Base-by-base conservation (phyloP, 1,140 invertebrate species). In the Temnothorax longispinosus region DNA sequence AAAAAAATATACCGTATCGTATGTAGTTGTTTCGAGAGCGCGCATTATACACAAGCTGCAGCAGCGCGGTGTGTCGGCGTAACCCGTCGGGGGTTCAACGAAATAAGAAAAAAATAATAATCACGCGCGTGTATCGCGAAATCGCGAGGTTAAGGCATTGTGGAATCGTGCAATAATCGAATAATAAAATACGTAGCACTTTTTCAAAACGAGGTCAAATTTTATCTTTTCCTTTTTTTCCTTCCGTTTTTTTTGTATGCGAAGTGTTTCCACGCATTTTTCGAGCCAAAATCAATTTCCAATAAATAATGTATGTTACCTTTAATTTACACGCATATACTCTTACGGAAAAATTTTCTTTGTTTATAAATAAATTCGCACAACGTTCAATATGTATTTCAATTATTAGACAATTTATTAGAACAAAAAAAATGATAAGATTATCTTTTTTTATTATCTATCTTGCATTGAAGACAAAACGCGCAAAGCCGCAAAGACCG, bases 91-190 rank as follows among this genome's bases (percentile, higher is more conserved):
- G 27, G 27, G 15, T 60, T 72, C 27, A 74, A 72, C 27, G 52
- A 74, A 82, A 84, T 64, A 74, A 84, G 41, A 84, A 69, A 38
- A 84, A 72, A 82, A 75, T 47, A 74, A 44, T 67, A 75, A 84
- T 62, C 65, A 27, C n/a, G 21, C 6, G 38, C 6, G 38, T 74
- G 54, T 82, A 74, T 74, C 80, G 38, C 18, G 32, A 47, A 82
- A 58, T 82, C 18, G 67, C 47, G 41, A 58, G 38, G 38, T 72
- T 82, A 82, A 74, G 56, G 41, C 71, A 84, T 84, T 74, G 41
- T 82, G 47, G 5, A 84, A 60, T 84, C 8, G 41, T n/a, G 47
- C 54, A 56, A 81, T 71, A 82, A 82, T 38, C 27, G 80, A 72
- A 72, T 82, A 72, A 47, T 60, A 11, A 38, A 74, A 72, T 21